A percentile compares a stretch with the other conserved stretches of the same genome.
Evolutionary conservation across 2,113 vertebrate species (phyloP).

Genomic region (Pantherophis guttatus): DNA sequence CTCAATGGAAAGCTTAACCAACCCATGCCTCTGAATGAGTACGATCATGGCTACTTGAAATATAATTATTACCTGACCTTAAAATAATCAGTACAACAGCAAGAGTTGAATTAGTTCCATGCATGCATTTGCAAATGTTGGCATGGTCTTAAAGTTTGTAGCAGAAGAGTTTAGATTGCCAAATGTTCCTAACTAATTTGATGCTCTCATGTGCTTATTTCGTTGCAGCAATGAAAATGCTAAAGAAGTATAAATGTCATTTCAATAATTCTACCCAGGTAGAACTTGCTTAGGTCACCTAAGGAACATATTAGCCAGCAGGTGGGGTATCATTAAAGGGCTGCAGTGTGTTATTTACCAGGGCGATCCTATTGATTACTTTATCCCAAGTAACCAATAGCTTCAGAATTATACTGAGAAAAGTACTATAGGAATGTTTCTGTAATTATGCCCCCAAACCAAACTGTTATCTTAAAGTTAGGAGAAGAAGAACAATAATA

Average conservation of each 20-base stretch:
- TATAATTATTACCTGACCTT: background rate
- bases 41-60: background rate
- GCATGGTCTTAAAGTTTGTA: background rate
- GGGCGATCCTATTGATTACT: background rate
- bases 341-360: background rate
- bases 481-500: background rate
- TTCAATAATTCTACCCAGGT: background rate
- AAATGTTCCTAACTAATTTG: background rate
- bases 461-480: background rate
- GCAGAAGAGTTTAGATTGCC: background rate
- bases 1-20: background rate
- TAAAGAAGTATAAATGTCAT: background rate
- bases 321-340: background rate
- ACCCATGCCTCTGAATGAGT: background rate
- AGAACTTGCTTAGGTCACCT: background rate
- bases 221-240: background rate
- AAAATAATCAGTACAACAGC: background rate
- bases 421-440: background rate
- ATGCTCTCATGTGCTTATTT: background rate
- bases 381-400: background rate
- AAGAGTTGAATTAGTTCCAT: background rate
- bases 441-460: accelerated
- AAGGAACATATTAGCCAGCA: background rate
- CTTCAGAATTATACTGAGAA: background rate
- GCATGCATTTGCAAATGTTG: background rate